Base-by-base conservation (phyloP, 2,113 vertebrate genomes). In the Seriola quinqueradiata region DNA sequence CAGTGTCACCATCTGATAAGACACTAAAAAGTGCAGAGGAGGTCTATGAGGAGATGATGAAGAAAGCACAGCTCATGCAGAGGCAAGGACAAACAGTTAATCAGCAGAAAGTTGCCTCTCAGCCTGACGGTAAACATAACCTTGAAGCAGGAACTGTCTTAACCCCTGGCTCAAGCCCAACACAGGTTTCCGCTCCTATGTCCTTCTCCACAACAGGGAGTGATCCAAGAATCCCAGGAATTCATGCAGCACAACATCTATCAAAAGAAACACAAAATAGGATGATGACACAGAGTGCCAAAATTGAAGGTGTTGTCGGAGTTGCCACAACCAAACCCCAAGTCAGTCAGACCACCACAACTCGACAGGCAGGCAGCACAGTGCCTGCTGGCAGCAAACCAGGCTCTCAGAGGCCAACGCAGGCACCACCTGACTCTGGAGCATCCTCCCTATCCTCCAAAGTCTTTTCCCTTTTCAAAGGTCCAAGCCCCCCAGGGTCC, bases 11-110 rank as follows among this genome's bases (percentile, higher is more conserved):
- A 8, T 94, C 96, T 5, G 83, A 96, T 91, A 98, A 98, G 90
- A 97, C 97, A 61, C 92, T 99, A 67, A 99, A 99, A 94, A 99
- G 98, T 1, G 98, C 98, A 0, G 98, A 99, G 88, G 98, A 99
- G 86, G 98, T 98, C 61, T 99, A 99, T 0, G 98, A 99, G 89
- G 98, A 99, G 86, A 98, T 99, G 97, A 99, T 99, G 98, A 96
- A 96, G 75, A 99, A 99, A 89, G 98, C 98, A 2, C 97, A 99
- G 93, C 94, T 99, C 85, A 95, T 99, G 90, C 98, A 99, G 90
- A 96, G 95, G 85, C 94, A 96, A 16, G 93, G 89, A 0, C 83
- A 94, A 66, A 89, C 93, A 94, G 32, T 70, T 57, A 78, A 93
- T 72, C 95, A 95, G 77, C 94, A 96, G 65, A 75, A 90, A 8